Evolutionary conservation across 2,888 invertebrate genomes (phyloP).

Genomic region (Lamellibrachia columna): DNA sequence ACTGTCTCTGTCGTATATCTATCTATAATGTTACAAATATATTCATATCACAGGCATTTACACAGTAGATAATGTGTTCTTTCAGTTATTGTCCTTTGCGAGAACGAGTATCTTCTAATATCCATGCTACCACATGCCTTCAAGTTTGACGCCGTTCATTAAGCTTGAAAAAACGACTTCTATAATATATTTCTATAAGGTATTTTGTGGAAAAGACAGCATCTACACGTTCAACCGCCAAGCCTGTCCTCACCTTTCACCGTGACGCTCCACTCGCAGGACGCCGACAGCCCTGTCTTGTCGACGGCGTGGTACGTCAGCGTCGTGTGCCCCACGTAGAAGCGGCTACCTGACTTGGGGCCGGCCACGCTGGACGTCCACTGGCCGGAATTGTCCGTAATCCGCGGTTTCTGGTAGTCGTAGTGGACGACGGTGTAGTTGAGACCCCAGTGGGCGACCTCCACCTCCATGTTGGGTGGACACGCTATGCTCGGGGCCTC

Average conservation of each 20-base stretch:
- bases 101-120: too few relatives aligned
- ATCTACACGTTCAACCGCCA: background rate
- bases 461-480: constrained; percentile 38
- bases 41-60: too few relatives aligned
- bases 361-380: constrained; percentile 27
- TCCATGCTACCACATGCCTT: too few relatives aligned
- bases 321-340: constrained; percentile 42
- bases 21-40: too few relatives aligned
- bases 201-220: too few relatives aligned
- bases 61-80: too few relatives aligned
- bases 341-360: constrained; percentile 19
- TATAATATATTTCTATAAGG: too few relatives aligned
- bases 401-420: constrained; percentile 37
- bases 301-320: constrained; percentile 45
- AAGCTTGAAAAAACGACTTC: too few relatives aligned
- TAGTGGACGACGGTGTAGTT: constrained; percentile 43
- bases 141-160: too few relatives aligned
- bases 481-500: constrained; percentile 42
- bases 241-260: constrained; percentile 37
- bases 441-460: constrained; percentile 35
- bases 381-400: constrained; percentile 44
- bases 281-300: constrained; percentile 41
- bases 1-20: too few relatives aligned
- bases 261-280: constrained; percentile 39
- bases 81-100: too few relatives aligned